These are phyloP conservation scores for Pygoscelis antarcticus DNA, from an alignment of 2,113 vertebrate genomes.

Conservation along the genomic window DNA sequence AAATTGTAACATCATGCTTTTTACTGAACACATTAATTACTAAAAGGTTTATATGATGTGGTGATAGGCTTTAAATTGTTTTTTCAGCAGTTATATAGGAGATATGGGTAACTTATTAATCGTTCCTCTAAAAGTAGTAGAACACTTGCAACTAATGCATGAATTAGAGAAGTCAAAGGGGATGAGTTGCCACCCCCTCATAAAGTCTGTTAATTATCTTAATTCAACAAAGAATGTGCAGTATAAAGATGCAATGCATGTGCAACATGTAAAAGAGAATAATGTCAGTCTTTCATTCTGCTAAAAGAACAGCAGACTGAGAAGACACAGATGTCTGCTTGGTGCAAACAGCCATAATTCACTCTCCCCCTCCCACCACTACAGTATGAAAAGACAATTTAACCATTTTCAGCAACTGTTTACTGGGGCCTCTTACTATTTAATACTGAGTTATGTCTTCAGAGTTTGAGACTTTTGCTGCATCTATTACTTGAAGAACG, in stretches of 20 bases:
- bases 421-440: neutral
- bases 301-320: neutral
- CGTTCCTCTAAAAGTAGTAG: neutral
- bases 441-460: neutral
- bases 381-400: neutral
- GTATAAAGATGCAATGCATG: neutral
- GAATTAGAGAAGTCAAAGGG: neutral
- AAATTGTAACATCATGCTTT: neutral
- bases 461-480: neutral
- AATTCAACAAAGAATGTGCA: neutral
- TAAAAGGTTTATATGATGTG: neutral
- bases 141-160: neutral
- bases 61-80: neutral
- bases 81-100: neutral
- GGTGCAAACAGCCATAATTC: neutral
- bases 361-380: neutral
- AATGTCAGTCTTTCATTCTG: slow-evolving; percentile 5
- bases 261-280: neutral
- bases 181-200: neutral
- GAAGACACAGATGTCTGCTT: slow-evolving; percentile 20
- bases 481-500: neutral
- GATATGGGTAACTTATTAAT: neutral
- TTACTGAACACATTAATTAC: neutral
- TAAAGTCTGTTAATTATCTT: neutral
- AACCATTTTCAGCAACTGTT: neutral